Base-by-base conservation (phyloP, 2,113 vertebrate genomes). In the Lynx canadensis region DNA sequence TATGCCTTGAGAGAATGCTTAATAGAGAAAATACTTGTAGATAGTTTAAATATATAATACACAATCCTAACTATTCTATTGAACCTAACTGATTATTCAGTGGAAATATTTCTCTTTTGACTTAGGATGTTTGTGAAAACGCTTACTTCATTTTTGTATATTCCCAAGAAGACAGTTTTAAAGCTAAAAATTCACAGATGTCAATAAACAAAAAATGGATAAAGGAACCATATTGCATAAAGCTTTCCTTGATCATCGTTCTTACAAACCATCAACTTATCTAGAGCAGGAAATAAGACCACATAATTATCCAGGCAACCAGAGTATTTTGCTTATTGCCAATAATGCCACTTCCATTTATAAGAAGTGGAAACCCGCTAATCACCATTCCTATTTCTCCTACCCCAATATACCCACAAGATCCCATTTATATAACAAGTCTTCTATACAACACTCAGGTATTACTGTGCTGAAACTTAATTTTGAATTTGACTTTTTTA, bases 301-400 rank as follows among this genome's bases (percentile, higher is more conserved):
- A 91, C 69, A 85, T 50, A 71, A 80, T 73, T 65, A 96, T 33
- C 57, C 96, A 92, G 4, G 15, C 25, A 96, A 95, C n/a, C 88
- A 63, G 0, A 1, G n/a, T n/a, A 84, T 68, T 94, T 12, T 0
- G 21, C 87, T 79, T 45, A 86, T 10, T 1, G n/a, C 8, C 73
- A 97, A 80, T 94, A 96, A 92, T 63, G 4, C 23, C 41, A 66
- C 27, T 76, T 97, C 36, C 90, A 97, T 19, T 79, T 97, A 45
- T 50, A 60, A 89, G 89, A 83, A 90, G 38, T 89, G 5, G 93
- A 84, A 94, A 96, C 97, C 89, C 78, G 96, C 85, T 88, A 68
- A 94, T 96, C 84, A 90, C 65, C 90, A 87, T 76, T 96, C 16
- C 41, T 60, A 57, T 52, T 87, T 92, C 66, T 90, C 50, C 21